phyloP scores from a whole-genome alignment of 1,140 invertebrate genomes.

The Pristionchus pacificus region DNA sequence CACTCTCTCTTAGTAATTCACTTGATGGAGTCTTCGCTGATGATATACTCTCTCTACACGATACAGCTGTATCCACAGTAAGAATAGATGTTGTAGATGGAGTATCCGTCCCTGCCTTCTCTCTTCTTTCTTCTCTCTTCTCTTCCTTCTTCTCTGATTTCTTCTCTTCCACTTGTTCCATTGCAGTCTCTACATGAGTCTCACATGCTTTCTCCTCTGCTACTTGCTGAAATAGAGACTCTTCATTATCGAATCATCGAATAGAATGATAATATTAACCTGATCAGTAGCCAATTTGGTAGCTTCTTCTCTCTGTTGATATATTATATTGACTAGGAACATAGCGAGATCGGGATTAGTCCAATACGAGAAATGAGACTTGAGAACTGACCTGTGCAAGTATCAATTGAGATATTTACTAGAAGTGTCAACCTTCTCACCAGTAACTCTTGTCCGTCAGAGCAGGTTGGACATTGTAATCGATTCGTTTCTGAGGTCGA shows the following conservation, averaged over 20 bases:
- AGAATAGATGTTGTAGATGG: neutral
- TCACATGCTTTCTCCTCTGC: neutral
- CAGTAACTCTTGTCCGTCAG: conserved; percentile 38
- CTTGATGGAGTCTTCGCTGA: neutral
- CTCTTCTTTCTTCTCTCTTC: neutral
- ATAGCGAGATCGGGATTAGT: conserved; percentile 34
- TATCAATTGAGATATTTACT: too few species aligned
- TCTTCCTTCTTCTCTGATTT: neutral
- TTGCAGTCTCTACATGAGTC: neutral
- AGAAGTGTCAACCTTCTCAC: too few species aligned
- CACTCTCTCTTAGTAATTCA: neutral
- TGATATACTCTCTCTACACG: neutral
- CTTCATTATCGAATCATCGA: neutral
- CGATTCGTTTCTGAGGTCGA: conserved; percentile 13
- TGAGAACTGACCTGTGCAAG: conserved; percentile 30
- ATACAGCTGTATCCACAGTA: neutral
- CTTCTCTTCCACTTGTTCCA: neutral
- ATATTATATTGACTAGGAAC: conserved; percentile 30
- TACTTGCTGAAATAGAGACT: neutral
- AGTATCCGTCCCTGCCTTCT: neutral
- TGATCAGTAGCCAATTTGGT: neutral
- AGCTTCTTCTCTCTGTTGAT: conserved; percentile 9
- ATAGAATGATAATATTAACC: neutral
- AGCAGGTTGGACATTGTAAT: conserved; percentile 32
- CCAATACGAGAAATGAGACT: conserved; percentile 39